Conservation (phyloP, 2,113 vertebrate species). For the Microtus oregoni region DNA sequence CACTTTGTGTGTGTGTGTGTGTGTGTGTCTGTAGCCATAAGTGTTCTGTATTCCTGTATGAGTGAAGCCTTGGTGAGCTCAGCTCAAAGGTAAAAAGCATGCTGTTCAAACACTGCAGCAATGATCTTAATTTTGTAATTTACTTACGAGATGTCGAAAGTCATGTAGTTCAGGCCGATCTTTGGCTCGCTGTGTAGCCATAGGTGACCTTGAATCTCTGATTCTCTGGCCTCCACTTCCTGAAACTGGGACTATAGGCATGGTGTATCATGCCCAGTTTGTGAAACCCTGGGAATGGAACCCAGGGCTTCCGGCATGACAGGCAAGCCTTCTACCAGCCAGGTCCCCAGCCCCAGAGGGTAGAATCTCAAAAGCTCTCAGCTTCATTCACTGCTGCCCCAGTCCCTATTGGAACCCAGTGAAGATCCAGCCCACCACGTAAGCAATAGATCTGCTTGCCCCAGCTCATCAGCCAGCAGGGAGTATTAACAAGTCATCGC, state of each 20-base stretch:
- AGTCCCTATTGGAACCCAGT: slow-evolving; percentile 81
- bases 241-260: too few relatives aligned
- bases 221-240: neutral
- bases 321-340: neutral
- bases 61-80: neutral
- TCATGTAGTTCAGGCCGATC: neutral
- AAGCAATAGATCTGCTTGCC: slow-evolving; percentile 70
- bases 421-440: slow-evolving; percentile 86
- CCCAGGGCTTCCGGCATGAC: neutral
- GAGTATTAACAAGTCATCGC: slow-evolving; percentile 87
- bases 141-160: neutral
- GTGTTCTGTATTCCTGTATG: neutral
- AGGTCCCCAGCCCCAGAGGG: slow-evolving; percentile 46
- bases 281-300: neutral
- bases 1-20: neutral
- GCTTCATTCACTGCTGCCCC: slow-evolving; percentile 80
- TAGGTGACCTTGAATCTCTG: neutral
- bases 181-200: neutral
- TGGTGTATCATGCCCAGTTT: neutral
- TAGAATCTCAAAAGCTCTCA: slow-evolving; percentile 81
- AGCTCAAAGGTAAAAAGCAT: slow-evolving; percentile 62
- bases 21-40: neutral
- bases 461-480: slow-evolving; percentile 5
- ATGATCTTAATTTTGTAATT: slow-evolving; percentile 48
- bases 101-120: slow-evolving; percentile 68